These are phyloP conservation scores for Saxicola maurus DNA, from an alignment of 2,797 vertebrate genomes.

Conservation along the genomic window DNA sequence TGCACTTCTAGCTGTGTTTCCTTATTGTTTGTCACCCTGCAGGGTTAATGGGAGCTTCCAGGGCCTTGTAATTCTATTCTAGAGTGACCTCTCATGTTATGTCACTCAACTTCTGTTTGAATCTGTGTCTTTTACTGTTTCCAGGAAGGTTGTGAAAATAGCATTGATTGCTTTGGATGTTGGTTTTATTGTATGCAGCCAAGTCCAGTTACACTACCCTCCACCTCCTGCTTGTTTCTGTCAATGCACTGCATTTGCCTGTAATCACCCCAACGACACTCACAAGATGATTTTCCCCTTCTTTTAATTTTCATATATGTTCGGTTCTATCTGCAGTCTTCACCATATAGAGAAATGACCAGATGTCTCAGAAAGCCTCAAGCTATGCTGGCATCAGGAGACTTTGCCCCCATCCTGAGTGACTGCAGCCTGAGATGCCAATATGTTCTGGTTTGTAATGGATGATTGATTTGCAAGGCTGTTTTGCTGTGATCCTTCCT, in stretches of 20 bases:
- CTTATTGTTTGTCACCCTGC: background rate
- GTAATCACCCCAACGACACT: background rate
- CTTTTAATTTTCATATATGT: constrained; percentile 48
- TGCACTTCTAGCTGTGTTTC: no score
- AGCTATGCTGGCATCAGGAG: constrained; percentile 45
- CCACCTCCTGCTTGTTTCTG: background rate
- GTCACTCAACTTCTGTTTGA: background rate
- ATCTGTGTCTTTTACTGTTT: background rate
- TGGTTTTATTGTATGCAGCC: background rate
- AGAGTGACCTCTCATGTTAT: constrained; percentile 17
- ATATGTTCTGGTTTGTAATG: constrained; percentile 52
- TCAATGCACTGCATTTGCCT: background rate
- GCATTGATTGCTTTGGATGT: background rate
- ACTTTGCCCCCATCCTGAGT: constrained; percentile 26
- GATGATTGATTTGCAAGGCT: constrained; percentile 57
- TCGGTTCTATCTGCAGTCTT: constrained; percentile 22
- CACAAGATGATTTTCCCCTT: background rate
- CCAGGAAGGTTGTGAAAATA: background rate
- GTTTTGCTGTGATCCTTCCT: constrained; percentile 30
- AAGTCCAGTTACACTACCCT: background rate
- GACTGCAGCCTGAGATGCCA: constrained; percentile 36
- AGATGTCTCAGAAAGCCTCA: constrained; percentile 61
- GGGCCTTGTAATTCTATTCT: background rate
- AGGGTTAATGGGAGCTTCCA: accelerated
- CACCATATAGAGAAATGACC: constrained; percentile 40